phyloP scores from a whole-genome alignment of 2,113 vertebrate species.

The Zosterops borbonicus region DNA sequence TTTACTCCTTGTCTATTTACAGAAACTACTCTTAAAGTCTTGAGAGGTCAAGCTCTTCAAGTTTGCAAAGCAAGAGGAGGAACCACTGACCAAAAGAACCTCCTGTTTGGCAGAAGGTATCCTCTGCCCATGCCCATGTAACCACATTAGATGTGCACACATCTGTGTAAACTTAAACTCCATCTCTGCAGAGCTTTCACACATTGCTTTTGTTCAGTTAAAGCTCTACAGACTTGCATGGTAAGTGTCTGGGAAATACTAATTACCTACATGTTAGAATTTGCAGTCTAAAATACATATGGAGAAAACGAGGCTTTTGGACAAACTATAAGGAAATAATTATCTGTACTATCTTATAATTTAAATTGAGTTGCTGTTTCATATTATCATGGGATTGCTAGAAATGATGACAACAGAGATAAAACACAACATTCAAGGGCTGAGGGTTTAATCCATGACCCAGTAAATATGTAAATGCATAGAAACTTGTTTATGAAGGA shows the following conservation, averaged over 20 bases:
- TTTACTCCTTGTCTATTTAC: neutral
- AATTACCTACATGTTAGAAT: neutral
- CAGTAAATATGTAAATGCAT: neutral
- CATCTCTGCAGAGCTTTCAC: neutral
- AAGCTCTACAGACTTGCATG: neutral
- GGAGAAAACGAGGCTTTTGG: neutral
- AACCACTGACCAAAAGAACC: neutral
- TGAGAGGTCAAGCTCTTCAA: neutral
- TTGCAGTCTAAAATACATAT: neutral
- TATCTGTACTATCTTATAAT: neutral
- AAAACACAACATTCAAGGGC: neutral
- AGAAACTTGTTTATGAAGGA: neutral
- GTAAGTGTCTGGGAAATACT: neutral
- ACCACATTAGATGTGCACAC: neutral
- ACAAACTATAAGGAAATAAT: neutral
- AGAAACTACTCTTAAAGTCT: neutral
- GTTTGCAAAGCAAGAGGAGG: neutral
- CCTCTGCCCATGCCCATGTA: neutral
- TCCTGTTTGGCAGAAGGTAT: neutral
- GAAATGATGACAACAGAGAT: neutral
- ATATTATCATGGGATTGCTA: neutral
- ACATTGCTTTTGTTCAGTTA: neutral
- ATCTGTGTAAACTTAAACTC: neutral
- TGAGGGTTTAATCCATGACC: neutral
- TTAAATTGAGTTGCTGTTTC: neutral